Percentiles rank a stretch among this genome's conserved stretches.
Evolutionary conservation across 1,140 invertebrate genomes (phyloP).

Genomic region (Hesperophylax magnus): DNA sequence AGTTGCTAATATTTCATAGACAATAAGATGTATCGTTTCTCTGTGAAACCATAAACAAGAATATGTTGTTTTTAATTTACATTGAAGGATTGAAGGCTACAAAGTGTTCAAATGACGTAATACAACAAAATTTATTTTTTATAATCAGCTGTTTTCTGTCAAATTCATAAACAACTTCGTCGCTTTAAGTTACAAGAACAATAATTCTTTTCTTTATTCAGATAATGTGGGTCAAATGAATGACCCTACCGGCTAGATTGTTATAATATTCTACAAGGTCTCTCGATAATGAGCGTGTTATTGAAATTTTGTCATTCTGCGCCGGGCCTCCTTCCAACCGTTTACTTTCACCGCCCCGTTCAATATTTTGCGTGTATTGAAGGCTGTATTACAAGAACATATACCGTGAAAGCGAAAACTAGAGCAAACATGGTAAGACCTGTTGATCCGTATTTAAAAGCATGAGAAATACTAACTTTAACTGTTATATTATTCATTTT

Average conservation of each 20-base stretch:
- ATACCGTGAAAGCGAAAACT: slow-evolving; percentile 32
- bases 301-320: slow-evolving; percentile 15
- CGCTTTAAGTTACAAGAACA: too few relatives aligned
- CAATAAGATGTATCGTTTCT: neutral
- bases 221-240: slow-evolving; percentile 18
- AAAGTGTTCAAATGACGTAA: too few relatives aligned
- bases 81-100: too few relatives aligned
- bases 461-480: neutral
- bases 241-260: neutral
- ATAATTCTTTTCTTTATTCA: neutral
- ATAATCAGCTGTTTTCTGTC: too few relatives aligned
- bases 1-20: slow-evolving; percentile 19
- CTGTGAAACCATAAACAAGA: neutral
- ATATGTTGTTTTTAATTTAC: neutral
- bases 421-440: slow-evolving; percentile 47
- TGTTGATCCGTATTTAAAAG: slow-evolving; percentile 35
- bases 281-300: slow-evolving; percentile 7
- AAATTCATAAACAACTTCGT: too few relatives aligned
- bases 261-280: slow-evolving; percentile 26
- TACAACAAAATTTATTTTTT: too few relatives aligned
- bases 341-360: slow-evolving; percentile 31
- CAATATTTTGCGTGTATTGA: slow-evolving; percentile 7
- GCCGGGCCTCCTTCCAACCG: slow-evolving; percentile 17
- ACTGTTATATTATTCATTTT: too few relatives aligned
- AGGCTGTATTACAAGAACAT: slow-evolving; percentile 19